phyloP scores from a whole-genome alignment of 2,888 invertebrate species.

The Mechanitis messenoides region DNA sequence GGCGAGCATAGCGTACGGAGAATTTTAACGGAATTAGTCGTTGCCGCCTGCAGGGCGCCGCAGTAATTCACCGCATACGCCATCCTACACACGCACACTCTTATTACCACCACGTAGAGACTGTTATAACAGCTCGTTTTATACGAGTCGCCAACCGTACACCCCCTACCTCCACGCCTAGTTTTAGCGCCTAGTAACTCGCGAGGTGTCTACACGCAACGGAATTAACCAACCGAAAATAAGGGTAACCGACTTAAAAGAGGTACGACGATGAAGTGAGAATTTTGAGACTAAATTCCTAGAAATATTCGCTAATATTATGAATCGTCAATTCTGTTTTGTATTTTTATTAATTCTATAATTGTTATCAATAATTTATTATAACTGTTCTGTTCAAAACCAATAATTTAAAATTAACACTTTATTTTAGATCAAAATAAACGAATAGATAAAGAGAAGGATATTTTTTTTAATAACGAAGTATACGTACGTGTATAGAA shows the following conservation, averaged over 20 bases:
- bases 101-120: background rate
- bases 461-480: background rate
- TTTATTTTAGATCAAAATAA: too few species aligned
- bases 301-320: background rate
- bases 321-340: too few species aligned
- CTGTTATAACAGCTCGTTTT: background rate
- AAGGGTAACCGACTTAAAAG: slow-evolving; percentile 31
- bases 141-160: slow-evolving; percentile 31
- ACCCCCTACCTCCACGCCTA: slow-evolving; percentile 62
- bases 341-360: too few species aligned
- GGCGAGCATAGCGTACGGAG: slow-evolving; percentile 66
- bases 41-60: slow-evolving; percentile 71
- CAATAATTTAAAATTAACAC: too few species aligned
- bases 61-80: slow-evolving; percentile 61
- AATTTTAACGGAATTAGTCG: slow-evolving; percentile 76
- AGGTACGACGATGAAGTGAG: background rate
- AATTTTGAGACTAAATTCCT: slow-evolving; percentile 3
- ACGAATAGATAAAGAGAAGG: too few species aligned
- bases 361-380: too few species aligned
- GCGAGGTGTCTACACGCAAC: slow-evolving; percentile 66
- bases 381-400: too few species aligned
- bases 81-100: slow-evolving; percentile 16
- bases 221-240: slow-evolving; percentile 48
- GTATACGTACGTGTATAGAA: slow-evolving; percentile 21
- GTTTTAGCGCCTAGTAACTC: slow-evolving; percentile 64